Conservation (phyloP, 2,888 invertebrate species). For the Phlogophora meticulosa region DNA sequence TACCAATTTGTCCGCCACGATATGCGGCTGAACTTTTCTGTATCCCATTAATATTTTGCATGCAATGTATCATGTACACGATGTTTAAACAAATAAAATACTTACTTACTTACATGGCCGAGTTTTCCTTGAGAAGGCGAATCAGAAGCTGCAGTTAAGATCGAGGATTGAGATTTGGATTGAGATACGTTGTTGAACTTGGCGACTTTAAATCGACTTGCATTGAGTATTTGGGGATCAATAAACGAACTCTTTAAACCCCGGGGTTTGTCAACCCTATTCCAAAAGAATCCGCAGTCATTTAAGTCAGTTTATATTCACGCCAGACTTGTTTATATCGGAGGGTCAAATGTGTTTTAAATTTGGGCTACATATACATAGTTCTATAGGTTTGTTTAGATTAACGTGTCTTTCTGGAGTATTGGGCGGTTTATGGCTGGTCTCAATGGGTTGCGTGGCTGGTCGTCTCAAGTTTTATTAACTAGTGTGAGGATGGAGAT, state of each 20-base stretch:
- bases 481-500: neutral
- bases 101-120: no score
- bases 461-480: slow-evolving; percentile 6
- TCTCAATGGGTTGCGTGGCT: slow-evolving; percentile 10
- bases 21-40: no score
- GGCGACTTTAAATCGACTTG: neutral
- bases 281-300: slow-evolving; percentile 57
- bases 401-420: slow-evolving; percentile 49
- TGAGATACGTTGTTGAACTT: no score
- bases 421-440: slow-evolving; percentile 39
- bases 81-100: no score
- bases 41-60: no score
- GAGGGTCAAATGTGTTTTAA: slow-evolving; percentile 66
- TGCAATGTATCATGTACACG: no score
- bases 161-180: no score
- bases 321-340: slow-evolving; percentile 63
- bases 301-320: slow-evolving; percentile 79
- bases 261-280: slow-evolving; percentile 26
- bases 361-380: slow-evolving; percentile 67
- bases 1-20: no score
- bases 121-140: no score
- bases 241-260: neutral
- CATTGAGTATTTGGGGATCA: neutral
- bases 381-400: slow-evolving; percentile 72
- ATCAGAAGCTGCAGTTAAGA: no score